phyloP scores from a whole-genome alignment of 2,888 invertebrate species.

The Lasiommata megera region DNA sequence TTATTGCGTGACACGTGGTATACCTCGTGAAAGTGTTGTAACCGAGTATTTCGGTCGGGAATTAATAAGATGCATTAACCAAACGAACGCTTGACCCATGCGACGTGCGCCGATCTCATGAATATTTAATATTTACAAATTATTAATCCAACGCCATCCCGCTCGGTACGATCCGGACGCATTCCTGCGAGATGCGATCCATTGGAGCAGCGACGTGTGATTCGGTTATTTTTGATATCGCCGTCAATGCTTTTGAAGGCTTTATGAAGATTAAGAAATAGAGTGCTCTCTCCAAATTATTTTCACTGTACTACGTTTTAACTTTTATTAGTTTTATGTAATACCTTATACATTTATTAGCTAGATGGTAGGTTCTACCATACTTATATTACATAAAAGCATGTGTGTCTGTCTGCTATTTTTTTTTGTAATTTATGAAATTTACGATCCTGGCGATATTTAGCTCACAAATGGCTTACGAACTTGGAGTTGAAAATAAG shows the following conservation, averaged over 20 bases:
- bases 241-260: slow-evolving; percentile 61
- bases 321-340: slow-evolving; percentile 1
- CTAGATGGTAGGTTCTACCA: too few species aligned
- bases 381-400: too few species aligned
- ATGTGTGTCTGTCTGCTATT: too few species aligned
- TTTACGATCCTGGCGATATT: too few species aligned
- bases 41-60: slow-evolving; percentile 1
- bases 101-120: slow-evolving; percentile 60
- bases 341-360: background rate
- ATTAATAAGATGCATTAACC: slow-evolving; percentile 41
- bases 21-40: background rate
- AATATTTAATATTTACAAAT: slow-evolving; percentile 81
- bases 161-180: slow-evolving; percentile 40
- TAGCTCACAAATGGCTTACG: too few species aligned
- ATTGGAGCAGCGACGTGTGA: slow-evolving; percentile 35
- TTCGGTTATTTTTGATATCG: slow-evolving; percentile 54
- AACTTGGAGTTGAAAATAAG: too few species aligned
- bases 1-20: background rate
- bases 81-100: slow-evolving; percentile 75
- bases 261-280: slow-evolving; percentile 71
- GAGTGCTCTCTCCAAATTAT: slow-evolving; percentile 47
- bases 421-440: too few species aligned
- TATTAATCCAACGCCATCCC: slow-evolving; percentile 73
- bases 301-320: slow-evolving; percentile 17
- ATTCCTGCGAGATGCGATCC: slow-evolving; percentile 57